Conservation (phyloP, 2,888 invertebrate genomes). For the Pandemis corylana region DNA sequence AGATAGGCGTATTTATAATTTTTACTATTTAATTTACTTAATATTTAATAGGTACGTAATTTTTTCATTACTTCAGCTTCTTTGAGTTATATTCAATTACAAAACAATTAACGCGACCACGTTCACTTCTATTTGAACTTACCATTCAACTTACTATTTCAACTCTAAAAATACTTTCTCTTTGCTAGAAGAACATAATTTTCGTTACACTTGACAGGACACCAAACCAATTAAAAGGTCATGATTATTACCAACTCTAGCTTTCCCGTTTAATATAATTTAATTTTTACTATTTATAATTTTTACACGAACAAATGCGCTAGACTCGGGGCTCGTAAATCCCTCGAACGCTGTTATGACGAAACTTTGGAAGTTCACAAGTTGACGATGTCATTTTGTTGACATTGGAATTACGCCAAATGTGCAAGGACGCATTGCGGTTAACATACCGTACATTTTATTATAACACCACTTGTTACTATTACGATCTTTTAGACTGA, state of each 20-base stretch:
- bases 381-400: constrained; percentile 68
- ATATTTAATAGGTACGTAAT: background rate
- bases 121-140: too few relatives aligned
- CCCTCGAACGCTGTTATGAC: constrained; percentile 47
- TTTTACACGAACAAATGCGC: constrained; percentile 45
- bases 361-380: constrained; percentile 59
- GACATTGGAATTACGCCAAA: constrained; percentile 74
- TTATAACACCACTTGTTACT: constrained; percentile 12
- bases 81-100: too few relatives aligned
- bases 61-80: background rate
- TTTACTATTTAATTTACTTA: too few relatives aligned
- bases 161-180: too few relatives aligned
- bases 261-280: too few relatives aligned
- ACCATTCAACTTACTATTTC: too few relatives aligned
- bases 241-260: too few relatives aligned
- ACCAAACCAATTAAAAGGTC: too few relatives aligned
- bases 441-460: constrained; percentile 40
- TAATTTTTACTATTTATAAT: background rate
- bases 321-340: constrained; percentile 46
- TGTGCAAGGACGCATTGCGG: constrained; percentile 70
- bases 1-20: too few relatives aligned
- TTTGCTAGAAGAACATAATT: too few relatives aligned
- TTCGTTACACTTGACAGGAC: too few relatives aligned
- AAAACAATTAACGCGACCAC: too few relatives aligned
- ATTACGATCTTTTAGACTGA: constrained; percentile 17